Conservation (phyloP, 1,140 invertebrate species). For the Trissolcus basalis region DNA sequence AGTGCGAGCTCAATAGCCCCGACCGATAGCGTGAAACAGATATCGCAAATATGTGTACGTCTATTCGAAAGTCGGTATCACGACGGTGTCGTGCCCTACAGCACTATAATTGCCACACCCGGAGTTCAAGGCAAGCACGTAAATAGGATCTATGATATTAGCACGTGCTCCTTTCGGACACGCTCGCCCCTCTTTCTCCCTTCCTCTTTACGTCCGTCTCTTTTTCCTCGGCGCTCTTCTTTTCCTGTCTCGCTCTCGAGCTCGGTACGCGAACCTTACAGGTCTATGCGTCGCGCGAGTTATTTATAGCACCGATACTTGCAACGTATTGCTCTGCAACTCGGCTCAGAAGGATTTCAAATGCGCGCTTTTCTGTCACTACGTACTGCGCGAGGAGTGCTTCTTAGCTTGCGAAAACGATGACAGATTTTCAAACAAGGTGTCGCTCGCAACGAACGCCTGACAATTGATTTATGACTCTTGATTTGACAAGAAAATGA, state of each 20-base stretch:
- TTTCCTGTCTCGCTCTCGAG: constrained; percentile 9
- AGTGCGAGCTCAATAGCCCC: too few relatives aligned
- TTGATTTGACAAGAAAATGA: constrained; percentile 3
- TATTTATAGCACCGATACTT: constrained; percentile 42
- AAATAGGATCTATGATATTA: constrained; percentile 60
- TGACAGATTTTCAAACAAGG: constrained; percentile 42
- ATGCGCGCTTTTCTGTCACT: constrained; percentile 35
- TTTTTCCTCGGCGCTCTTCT: not conserved
- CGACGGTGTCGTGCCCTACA: constrained; percentile 51
- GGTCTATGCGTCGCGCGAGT: constrained; percentile 33
- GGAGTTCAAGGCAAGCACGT: constrained; percentile 58
- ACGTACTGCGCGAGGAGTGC: constrained; percentile 26
- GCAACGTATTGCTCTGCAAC: constrained; percentile 20
- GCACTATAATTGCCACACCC: constrained; percentile 56
- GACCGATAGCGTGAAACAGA: constrained; percentile 35
- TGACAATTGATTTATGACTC: constrained; percentile 32
- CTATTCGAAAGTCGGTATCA: constrained; percentile 37
- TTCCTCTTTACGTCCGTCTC: constrained; percentile 3
- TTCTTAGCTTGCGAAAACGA: constrained; percentile 25
- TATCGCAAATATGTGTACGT: constrained; percentile 50
- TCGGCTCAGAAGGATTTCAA: constrained; percentile 24
- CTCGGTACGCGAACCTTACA: constrained; percentile 20
- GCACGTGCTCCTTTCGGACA: constrained; percentile 58
- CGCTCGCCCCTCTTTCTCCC: constrained; percentile 28
- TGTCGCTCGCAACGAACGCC: constrained; percentile 10